Conservation (phyloP, 2,113 vertebrate species). For the Colistium nudipinnis region DNA sequence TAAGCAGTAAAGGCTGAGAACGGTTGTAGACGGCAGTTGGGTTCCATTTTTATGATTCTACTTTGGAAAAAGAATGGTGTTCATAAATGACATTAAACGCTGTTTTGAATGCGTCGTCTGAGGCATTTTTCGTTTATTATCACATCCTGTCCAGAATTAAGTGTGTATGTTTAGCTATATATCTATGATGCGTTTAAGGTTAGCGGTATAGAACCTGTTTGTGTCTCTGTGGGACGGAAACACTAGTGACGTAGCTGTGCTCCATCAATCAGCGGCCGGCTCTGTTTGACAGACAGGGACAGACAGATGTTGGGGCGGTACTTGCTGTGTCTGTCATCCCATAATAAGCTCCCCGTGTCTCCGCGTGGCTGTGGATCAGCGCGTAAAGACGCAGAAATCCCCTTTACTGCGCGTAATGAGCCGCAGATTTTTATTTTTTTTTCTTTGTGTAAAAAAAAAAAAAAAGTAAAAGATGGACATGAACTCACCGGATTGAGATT, state of each 20-base stretch:
- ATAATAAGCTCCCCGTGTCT: constrained; percentile 70
- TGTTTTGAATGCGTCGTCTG: no score
- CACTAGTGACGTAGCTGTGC: constrained; percentile 76
- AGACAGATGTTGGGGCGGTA: constrained; percentile 81
- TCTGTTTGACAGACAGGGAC: constrained; percentile 69
- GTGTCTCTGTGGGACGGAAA: constrained; percentile 65
- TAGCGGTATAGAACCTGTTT: neutral
- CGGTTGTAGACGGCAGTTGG: no score
- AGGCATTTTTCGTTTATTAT: no score
- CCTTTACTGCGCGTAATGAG: constrained; percentile 18
- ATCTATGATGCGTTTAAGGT: neutral
- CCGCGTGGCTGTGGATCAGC: no score
- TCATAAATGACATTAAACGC: no score
- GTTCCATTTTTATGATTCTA: no score
- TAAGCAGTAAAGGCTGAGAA: no score
- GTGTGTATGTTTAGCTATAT: no score
- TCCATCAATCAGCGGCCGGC: constrained; percentile 76
- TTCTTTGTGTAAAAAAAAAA: neutral
- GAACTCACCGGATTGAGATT: constrained; percentile 67
- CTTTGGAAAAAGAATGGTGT: neutral
- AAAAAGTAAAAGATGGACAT: constrained; percentile 12
- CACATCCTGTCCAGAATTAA: no score
- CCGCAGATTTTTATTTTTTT: neutral
- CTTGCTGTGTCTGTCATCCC: constrained; percentile 68
- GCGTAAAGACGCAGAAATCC: constrained; percentile 27